Evolutionary conservation across 2,888 invertebrate species (phyloP), one percentile per base, ranked within the genome.

Genomic region (Athetis lepigone): DNA sequence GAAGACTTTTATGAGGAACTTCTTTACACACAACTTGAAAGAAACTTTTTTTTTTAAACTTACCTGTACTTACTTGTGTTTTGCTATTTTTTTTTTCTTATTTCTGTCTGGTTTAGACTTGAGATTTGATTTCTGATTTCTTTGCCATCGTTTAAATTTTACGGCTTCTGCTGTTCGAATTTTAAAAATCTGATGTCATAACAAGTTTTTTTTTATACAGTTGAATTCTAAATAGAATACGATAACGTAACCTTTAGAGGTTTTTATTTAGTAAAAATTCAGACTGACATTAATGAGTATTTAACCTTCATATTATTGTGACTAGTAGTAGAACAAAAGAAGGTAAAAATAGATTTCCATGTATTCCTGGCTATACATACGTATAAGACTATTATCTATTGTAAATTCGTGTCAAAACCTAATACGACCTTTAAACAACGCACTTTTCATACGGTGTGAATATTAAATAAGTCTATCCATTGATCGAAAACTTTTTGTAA

Each of bases 341-440:
- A 77, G 78, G 71, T 65, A 79, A 76, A 81, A 83, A 82, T 84
- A 85, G 74, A 80, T 75, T 83, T 85, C 84, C 79, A 79, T 77
- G 83, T 74, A 85, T 83, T 76, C 69, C 71, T 66, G 23, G 57
- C 50, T 71, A 67, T 70, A 72, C 33, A 33, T 33, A 33, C 13
- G 29, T 33, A 33, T 33, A 33, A 3, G 33, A 71, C 83, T 88
- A 84, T 84, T 82, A 81, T 77, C 70, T 80, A 85, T 86, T 86
- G 83, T 84, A 84, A 85, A 92, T 91, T 90, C 89, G 79, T 82
- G 84, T 87, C 89, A 87, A 91, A 88, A 86, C 84, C 80, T 85
- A 89, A 89, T 87, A 86, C 85, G 88, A 87, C 90, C 90, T 91
- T 90, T 89, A 88, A 90, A 88, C 89, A 87, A 86, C 88, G 85